Base-by-base conservation (phyloP, 2,797 vertebrate genomes). In the Gila robusta region DNA sequence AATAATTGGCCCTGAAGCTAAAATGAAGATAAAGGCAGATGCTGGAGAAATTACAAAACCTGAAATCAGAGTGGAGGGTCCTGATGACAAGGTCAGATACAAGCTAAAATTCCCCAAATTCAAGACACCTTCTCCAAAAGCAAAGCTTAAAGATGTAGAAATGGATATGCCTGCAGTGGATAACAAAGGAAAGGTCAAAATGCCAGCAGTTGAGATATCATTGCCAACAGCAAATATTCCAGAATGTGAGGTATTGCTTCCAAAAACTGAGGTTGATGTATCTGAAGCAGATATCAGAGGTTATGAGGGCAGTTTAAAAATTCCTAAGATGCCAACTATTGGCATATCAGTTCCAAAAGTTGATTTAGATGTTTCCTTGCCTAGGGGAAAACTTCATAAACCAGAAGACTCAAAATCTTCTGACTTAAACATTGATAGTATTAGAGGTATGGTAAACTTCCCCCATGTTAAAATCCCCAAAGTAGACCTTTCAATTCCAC, bases 141-240 rank as follows among this genome's bases (percentile, higher is more conserved):
- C 72, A 78, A 92, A 94, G 5, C 23, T 92, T 0, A 91, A 91
- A 52, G 89, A 91, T n/a, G 89, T 79, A 86, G 85, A 91, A 1
- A 52, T 85, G 26, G 91, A 94, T 79, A 90, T 82, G 52, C 83
- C 89, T 85, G 91, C 32, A 66, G 81, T 9, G 84, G 87, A 91
- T 11, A 72, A 69, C 7, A 95, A 96, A 47, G 69, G 91, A 21
- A 94, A 92, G 39, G 88, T 92, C 10, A 95, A 92, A 89, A 93
- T 96, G 76, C 94, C 97, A 6, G 94, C 94, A 35, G 86, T 96
- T 37, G 95, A 96, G 59, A 91, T 96, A 70, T 96, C 96, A 23
- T 52, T 96, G 41, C 93, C 95, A 82, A 86, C 90, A 81, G 62
- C 90, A 79, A 94, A 94, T 87, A 91, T 90, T 86, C 88, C 93